Conservation (phyloP, 2,797 vertebrate species). For the Brotula barbata region DNA sequence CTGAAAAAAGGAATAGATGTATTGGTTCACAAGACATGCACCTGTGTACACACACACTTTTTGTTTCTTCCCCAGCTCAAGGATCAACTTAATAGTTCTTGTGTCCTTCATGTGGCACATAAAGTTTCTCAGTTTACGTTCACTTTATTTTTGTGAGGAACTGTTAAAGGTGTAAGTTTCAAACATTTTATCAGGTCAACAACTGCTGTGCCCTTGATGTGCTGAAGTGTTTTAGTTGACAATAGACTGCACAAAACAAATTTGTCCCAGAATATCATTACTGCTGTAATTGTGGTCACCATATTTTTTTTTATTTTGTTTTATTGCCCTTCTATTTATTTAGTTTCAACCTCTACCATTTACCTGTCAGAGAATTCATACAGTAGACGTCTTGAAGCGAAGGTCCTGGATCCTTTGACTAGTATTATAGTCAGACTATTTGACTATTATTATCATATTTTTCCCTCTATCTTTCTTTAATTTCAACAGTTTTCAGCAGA, state of each 20-base stretch:
- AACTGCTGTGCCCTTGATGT: background rate
- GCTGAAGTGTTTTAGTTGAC: background rate
- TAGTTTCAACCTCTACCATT: background rate
- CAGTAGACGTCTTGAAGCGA: background rate
- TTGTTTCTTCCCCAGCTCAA: conserved; percentile 13
- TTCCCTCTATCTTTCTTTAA: background rate
- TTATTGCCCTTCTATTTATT: background rate
- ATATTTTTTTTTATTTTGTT: background rate
- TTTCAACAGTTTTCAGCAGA: background rate
- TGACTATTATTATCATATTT: too few relatives aligned
- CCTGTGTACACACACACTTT: background rate
- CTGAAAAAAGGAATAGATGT: conserved; percentile 14
- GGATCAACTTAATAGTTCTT: conserved; percentile 13
- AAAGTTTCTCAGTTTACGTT: conserved; percentile 31
- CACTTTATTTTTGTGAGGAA: conserved; percentile 14
- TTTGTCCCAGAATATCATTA: background rate
- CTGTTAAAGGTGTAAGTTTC: conserved; percentile 11
- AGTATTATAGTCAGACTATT: too few relatives aligned
- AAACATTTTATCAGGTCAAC: background rate
- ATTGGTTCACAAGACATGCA: conserved; percentile 20
- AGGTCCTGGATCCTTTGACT: background rate
- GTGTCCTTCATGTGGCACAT: conserved; percentile 20
- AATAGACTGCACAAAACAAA: background rate
- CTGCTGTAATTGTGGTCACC: background rate
- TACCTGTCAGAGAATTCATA: background rate